These are phyloP conservation scores for Oppia nitens DNA, from an alignment of 1,140 invertebrate species.

Conservation along the genomic window DNA sequence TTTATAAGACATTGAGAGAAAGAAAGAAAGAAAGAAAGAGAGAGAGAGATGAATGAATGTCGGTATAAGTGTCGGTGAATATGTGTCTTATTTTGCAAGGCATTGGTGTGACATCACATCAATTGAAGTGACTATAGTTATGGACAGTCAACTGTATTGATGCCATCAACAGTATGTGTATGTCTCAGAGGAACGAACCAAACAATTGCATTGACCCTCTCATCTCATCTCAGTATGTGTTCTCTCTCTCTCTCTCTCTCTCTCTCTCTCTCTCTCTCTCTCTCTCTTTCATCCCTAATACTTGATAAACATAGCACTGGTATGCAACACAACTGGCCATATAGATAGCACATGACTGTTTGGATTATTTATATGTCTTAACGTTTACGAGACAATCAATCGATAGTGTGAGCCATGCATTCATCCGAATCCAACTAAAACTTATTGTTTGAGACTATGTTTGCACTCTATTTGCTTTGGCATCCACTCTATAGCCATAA, in stretches of 20 bases:
- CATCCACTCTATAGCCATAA: too few relatives aligned
- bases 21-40: too few relatives aligned
- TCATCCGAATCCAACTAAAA: constrained; percentile 5
- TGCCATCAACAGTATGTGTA: constrained; percentile 7
- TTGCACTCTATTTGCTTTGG: too few relatives aligned
- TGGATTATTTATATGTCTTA: neutral
- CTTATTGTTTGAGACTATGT: constrained; percentile 6
- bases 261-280: neutral
- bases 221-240: too few relatives aligned
- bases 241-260: too few relatives aligned
- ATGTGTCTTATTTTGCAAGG: too few relatives aligned
- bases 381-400: constrained; percentile 4
- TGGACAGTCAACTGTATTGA: neutral
- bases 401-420: neutral
- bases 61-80: too few relatives aligned
- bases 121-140: too few relatives aligned
- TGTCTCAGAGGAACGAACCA: neutral
- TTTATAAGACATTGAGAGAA: too few relatives aligned
- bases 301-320: neutral
- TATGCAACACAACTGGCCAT: neutral
- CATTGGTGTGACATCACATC: too few relatives aligned
- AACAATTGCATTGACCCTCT: too few relatives aligned
- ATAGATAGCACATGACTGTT: neutral
- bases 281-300: neutral
- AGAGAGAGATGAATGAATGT: too few relatives aligned